Percentiles rank a stretch among this genome's conserved stretches.
These are phyloP conservation scores for Otus sunia DNA, from an alignment of 2,113 vertebrate genomes.

Conservation along the genomic window DNA sequence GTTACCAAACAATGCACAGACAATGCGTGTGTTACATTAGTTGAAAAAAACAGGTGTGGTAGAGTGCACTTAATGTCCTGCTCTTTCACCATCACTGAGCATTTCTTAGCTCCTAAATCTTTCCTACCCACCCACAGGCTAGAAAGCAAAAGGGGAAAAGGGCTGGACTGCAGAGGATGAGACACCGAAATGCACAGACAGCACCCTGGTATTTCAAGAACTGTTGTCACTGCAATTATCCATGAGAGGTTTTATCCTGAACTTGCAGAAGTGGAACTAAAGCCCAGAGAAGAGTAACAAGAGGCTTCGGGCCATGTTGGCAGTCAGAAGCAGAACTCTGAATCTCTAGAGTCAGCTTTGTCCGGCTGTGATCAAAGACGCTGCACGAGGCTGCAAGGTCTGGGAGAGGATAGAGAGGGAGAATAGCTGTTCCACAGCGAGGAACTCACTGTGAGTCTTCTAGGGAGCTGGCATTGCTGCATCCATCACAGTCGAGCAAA, in stretches of 20 bases:
- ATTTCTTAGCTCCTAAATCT: neutral
- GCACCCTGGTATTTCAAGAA: neutral
- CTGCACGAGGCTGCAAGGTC: neutral
- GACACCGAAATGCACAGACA: neutral
- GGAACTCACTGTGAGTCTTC: neutral
- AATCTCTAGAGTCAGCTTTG: neutral
- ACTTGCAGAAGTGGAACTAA: slow-evolving; percentile 24
- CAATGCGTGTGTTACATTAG: neutral
- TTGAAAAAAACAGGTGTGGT: neutral
- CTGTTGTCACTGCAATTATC: neutral
- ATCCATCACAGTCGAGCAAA: neutral
- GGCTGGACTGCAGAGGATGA: neutral
- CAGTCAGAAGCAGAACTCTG: neutral
- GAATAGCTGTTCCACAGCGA: neutral
- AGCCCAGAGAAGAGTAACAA: neutral
- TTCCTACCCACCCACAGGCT: neutral
- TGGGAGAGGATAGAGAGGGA: neutral
- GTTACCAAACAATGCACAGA: neutral
- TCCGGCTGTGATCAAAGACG: neutral
- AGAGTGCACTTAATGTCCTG: neutral
- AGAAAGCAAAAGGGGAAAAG: neutral
- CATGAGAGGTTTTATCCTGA: neutral
- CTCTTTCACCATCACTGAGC: neutral
- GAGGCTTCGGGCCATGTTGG: neutral
- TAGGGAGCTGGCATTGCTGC: neutral